These are phyloP conservation scores for Lottia scabra DNA, from an alignment of 2,888 invertebrate species.

Conservation along the genomic window DNA sequence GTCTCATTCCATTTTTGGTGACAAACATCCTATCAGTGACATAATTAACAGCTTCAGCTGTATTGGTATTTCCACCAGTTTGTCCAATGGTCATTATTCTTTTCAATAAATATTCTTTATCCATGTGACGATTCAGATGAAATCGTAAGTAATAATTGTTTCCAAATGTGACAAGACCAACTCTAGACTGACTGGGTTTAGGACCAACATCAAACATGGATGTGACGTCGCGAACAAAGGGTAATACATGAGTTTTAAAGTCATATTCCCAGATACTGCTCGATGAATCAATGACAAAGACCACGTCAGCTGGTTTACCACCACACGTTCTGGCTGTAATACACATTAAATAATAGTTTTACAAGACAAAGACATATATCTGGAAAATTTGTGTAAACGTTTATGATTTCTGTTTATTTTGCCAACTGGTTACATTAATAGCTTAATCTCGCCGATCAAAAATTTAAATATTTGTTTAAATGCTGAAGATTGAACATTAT, in stretches of 20 bases:
- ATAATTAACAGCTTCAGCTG: conserved; percentile 46
- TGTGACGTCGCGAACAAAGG: conserved; percentile 47
- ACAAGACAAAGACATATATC: no score
- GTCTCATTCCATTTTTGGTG: conserved; percentile 30
- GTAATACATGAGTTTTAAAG: conserved; percentile 45
- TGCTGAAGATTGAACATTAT: no score
- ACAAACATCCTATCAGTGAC: conserved; percentile 43
- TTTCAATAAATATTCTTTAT: conserved; percentile 25
- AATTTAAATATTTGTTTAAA: no score
- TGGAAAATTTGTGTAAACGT: no score
- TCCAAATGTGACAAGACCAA: conserved; percentile 51
- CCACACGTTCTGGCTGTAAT: conserved; percentile 15
- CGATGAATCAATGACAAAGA: conserved; percentile 53
- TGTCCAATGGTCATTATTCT: conserved; percentile 35
- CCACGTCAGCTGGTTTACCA: conserved; percentile 46
- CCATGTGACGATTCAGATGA: conserved; percentile 37
- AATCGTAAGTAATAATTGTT: conserved; percentile 39
- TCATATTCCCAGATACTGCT: conserved; percentile 54
- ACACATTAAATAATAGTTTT: not conserved
- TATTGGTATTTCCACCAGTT: conserved; percentile 44
- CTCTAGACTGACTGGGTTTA: conserved; percentile 34
- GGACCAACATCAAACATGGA: conserved; percentile 47
- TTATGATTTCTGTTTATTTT: no score
- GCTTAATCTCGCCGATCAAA: no score
- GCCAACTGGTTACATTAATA: no score